Evolutionary conservation across 2,797 vertebrate species (phyloP).

Genomic region (Parauchenoglanis ngamensis): DNA sequence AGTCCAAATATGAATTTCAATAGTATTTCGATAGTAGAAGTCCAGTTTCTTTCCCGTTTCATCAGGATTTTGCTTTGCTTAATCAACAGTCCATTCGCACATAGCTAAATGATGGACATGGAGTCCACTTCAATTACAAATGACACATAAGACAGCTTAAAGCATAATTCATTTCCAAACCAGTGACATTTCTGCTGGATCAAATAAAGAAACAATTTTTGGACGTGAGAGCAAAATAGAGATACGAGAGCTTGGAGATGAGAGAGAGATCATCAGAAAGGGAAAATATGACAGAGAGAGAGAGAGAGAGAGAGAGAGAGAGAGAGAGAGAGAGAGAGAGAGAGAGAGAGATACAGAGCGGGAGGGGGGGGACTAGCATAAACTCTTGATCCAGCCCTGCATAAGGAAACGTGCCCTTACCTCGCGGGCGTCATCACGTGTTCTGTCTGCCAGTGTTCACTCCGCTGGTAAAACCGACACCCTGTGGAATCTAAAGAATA

Average conservation of each 20-base stretch:
- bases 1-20: constrained; percentile 67
- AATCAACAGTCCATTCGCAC: constrained; percentile 49
- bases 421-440: constrained; percentile 82
- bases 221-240: constrained; percentile 31
- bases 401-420: constrained; percentile 89
- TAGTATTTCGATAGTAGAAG: constrained; percentile 27
- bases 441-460: constrained; percentile 83
- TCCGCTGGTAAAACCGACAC: constrained; percentile 84
- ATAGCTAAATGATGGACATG: constrained; percentile 22
- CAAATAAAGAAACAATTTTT: constrained; percentile 42
- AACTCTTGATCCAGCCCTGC: constrained; percentile 65
- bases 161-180: constrained; percentile 35
- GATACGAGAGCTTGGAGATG: constrained; percentile 2
- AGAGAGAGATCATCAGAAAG: constrained; percentile 5
- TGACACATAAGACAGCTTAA: constrained; percentile 42
- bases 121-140: constrained; percentile 41
- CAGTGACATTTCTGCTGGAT: constrained; percentile 47
- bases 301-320: constrained; percentile 29
- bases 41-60: constrained; percentile 48
- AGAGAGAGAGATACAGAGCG: constrained; percentile 20
- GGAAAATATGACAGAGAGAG: background rate
- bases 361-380: constrained; percentile 34
- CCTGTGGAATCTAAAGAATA: constrained; percentile 95
- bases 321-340: constrained; percentile 26
- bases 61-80: constrained; percentile 26